These are phyloP conservation scores for Eupithecia centaureata DNA, from an alignment of 2,888 invertebrate genomes.

Conservation along the genomic window DNA sequence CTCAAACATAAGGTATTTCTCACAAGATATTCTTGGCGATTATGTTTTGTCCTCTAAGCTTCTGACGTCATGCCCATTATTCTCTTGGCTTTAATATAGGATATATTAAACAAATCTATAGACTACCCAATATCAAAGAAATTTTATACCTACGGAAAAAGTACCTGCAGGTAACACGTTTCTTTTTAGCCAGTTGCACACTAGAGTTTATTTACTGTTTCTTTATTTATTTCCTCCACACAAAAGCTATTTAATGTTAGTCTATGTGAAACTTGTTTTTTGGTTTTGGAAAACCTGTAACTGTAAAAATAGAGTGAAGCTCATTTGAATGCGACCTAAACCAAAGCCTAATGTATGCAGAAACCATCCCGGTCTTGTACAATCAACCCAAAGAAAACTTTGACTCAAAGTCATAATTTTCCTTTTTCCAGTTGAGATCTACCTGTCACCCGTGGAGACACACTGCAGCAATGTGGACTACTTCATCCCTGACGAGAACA, in stretches of 20 bases:
- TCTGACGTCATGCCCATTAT: constrained; percentile 19
- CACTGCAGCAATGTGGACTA: constrained; percentile 98
- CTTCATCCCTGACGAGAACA: constrained; percentile 95
- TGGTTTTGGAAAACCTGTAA: too few species aligned
- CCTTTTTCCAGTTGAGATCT: constrained; percentile 90
- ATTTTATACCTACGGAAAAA: neutral
- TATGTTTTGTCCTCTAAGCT: constrained; percentile 32
- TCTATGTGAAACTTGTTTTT: too few species aligned
- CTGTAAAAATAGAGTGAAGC: too few species aligned
- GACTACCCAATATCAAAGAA: neutral
- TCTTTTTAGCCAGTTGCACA: neutral
- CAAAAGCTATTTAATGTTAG: too few species aligned
- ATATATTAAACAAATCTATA: neutral
- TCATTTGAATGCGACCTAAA: too few species aligned
- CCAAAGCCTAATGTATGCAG: too few species aligned
- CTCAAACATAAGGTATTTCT: constrained; percentile 42
- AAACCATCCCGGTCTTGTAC: too few species aligned
- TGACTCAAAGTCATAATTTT: constrained; percentile 7
- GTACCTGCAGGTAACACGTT: neutral
- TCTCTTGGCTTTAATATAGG: neutral
- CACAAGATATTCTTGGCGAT: constrained; percentile 43
- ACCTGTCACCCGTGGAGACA: constrained; percentile 96
- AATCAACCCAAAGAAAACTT: neutral
- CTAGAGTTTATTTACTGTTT: too few species aligned
- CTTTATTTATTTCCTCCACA: too few species aligned